These are phyloP conservation scores for Podarcis muralis DNA, from an alignment of 2,113 vertebrate genomes.

Conservation along the genomic window DNA sequence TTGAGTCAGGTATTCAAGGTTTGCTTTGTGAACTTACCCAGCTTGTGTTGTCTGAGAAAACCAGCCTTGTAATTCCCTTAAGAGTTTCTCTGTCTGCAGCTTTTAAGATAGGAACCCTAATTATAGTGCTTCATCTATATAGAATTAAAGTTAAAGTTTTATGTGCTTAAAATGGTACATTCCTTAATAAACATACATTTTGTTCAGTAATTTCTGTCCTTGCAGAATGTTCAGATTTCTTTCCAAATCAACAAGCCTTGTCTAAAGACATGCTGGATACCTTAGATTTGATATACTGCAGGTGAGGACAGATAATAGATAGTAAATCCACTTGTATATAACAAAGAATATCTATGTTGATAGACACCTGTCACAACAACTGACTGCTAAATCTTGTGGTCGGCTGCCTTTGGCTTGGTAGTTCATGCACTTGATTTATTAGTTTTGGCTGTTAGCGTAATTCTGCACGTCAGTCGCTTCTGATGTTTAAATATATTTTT, in stretches of 20 bases:
- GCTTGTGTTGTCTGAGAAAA: background rate
- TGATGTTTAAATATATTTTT: background rate
- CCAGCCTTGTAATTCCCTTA: too few species aligned
- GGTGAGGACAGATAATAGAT: background rate
- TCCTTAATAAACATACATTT: background rate
- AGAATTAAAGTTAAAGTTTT: background rate
- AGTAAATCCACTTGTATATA: background rate
- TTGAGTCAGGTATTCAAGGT: background rate
- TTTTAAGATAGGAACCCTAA: background rate
- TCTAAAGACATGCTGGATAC: background rate
- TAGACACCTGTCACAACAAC: background rate
- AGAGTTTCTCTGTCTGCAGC: background rate
- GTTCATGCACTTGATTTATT: background rate
- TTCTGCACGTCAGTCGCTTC: background rate
- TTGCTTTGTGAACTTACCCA: background rate
- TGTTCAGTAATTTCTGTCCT: background rate
- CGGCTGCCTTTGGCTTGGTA: background rate
- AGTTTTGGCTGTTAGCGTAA: background rate
- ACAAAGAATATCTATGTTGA: background rate
- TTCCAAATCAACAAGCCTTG: background rate
- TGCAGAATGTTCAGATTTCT: background rate
- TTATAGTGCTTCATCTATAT: background rate
- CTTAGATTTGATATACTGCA: background rate
- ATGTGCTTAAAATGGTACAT: background rate
- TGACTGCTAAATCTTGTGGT: background rate